These are phyloP conservation scores for Dipodomys merriami DNA, from an alignment of 2,113 vertebrate genomes.

Conservation along the genomic window DNA sequence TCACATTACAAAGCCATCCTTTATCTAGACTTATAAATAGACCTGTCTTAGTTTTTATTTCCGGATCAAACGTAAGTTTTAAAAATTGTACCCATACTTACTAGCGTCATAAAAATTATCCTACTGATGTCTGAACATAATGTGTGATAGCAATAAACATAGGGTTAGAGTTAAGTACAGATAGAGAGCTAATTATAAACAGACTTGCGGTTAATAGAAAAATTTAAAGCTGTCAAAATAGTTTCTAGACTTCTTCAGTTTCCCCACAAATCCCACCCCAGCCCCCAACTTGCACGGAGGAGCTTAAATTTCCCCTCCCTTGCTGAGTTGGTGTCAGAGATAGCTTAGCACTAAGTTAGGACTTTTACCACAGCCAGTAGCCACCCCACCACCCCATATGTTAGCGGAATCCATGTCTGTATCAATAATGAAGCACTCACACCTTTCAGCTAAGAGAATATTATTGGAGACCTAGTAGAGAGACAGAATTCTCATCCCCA, in stretches of 20 bases:
- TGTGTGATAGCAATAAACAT: slow-evolving; percentile 32
- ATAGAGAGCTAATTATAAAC: slow-evolving; percentile 15
- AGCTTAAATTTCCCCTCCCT: not conserved
- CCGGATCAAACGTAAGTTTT: slow-evolving; percentile 41
- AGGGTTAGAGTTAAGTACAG: not conserved
- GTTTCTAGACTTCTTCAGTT: slow-evolving; percentile 31
- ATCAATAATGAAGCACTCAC: slow-evolving; percentile 4
- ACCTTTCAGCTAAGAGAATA: not conserved
- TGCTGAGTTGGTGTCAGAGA: slow-evolving; percentile 13
- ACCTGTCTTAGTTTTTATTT: slow-evolving; percentile 49
- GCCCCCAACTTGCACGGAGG: not conserved
- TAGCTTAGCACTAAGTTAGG: not conserved
- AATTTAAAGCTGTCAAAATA: slow-evolving; percentile 30
- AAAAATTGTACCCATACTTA: slow-evolving; percentile 40
- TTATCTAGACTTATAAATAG: slow-evolving; percentile 58
- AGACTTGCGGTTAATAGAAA: slow-evolving; percentile 42
- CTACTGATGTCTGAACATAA: no score
- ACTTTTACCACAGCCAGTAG: not conserved
- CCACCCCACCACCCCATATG: not conserved
- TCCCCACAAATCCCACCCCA: not conserved
- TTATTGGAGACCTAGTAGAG: not conserved
- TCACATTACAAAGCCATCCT: slow-evolving; percentile 37
- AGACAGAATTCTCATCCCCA: not conserved
- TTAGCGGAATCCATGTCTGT: not conserved
- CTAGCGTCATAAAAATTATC: slow-evolving; percentile 25